Evolutionary conservation across 1,140 invertebrate species (phyloP), one percentile per base, ranked within the genome.

Genomic region (Metaphire vulgaris): DNA sequence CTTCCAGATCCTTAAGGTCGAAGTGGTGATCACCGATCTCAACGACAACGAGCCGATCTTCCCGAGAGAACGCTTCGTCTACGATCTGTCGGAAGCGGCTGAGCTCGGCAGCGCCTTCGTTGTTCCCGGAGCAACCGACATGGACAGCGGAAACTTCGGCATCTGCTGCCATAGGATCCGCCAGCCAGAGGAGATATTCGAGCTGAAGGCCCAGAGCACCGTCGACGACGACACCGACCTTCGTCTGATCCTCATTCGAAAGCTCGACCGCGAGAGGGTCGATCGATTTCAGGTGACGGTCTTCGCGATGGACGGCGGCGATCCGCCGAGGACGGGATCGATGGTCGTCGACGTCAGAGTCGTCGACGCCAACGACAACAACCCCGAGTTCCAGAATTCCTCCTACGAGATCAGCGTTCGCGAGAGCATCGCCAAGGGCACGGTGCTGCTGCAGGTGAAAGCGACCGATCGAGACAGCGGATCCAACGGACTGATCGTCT

Each of bases 41-140:
- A 98, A 98, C 85, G 96, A 98, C 88, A 97, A 98, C 85, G 90
- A 92, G 1, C 96, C 96, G 0, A 87, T 89, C 12, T 97, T 97
- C 86, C 82, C n/a, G 74, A 78, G 16, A 70, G 75, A 64, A 74
- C 33, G 33, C 6, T 41, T 78, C 28, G 15, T 75, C 77, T 2
- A 73, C 83, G 6, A 78, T 71, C 82, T 85, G 14, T 79, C 83
- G 2, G 85, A 92, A 90, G 80, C 82, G 12, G 80, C 81, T 14
- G 76, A 79, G n/a, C 79, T 83, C 0, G 79, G 77, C 0, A 88
- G 91, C 31, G 92, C 94, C 85, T 91, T 93, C 0, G 87, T 28
- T 15, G 73, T 78, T 31, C 77, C 74, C 21, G 56, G 33, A 2
- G 74, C 77, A 28, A 64, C 30, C 2, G 77, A 78, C 75, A 28